These are phyloP conservation scores for Canis aureus DNA, from an alignment of 2,113 vertebrate species.

Conservation along the genomic window DNA sequence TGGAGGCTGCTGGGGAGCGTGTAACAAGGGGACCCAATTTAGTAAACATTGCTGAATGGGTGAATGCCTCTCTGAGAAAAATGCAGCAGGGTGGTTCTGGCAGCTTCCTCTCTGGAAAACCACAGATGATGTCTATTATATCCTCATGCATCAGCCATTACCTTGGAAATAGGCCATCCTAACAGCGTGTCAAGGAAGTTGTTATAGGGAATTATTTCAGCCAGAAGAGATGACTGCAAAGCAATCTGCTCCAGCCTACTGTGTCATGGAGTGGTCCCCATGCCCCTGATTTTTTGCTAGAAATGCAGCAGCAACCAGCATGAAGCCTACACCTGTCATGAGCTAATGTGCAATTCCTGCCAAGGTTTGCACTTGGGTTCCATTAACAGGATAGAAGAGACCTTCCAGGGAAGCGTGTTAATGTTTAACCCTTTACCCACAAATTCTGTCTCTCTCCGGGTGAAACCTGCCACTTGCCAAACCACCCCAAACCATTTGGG, in stretches of 20 bases:
- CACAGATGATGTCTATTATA: slow-evolving; percentile 76
- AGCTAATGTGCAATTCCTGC: slow-evolving; percentile 78
- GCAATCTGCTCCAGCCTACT: slow-evolving; percentile 77
- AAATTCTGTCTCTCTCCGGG: neutral
- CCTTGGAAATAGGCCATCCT: slow-evolving; percentile 79
- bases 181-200: slow-evolving; percentile 80
- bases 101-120: slow-evolving; percentile 48
- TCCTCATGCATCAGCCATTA: slow-evolving; percentile 69
- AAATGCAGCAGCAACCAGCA: slow-evolving; percentile 65
- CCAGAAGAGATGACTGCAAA: slow-evolving; percentile 75
- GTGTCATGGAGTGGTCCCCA: slow-evolving; percentile 73
- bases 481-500: neutral
- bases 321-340: slow-evolving; percentile 81
- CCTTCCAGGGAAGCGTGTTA: slow-evolving; percentile 60
- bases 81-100: slow-evolving; percentile 42
- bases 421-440: slow-evolving; percentile 78
- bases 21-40: neutral
- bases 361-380: slow-evolving; percentile 78
- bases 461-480: slow-evolving; percentile 61
- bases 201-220: slow-evolving; percentile 80
- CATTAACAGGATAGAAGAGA: slow-evolving; percentile 65
- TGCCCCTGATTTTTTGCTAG: slow-evolving; percentile 51
- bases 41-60: neutral
- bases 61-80: slow-evolving; percentile 44
- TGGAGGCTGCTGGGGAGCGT: neutral